Evolutionary conservation across 1,140 invertebrate species (phyloP), one percentile per base, ranked within the genome.

Genomic region (Pinna nobilis): DNA sequence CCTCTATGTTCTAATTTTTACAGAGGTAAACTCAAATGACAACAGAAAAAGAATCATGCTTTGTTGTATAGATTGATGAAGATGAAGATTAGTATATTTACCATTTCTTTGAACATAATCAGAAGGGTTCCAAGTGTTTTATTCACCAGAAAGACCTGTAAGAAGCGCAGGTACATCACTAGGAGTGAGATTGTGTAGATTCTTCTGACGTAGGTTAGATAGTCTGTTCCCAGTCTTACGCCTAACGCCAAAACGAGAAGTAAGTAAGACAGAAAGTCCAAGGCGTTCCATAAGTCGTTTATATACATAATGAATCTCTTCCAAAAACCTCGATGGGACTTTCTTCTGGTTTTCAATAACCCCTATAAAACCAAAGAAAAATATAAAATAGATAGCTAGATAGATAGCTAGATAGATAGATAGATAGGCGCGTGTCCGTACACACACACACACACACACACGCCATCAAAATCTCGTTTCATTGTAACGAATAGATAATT

Each of bases 81-180:
- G n/a, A n/a, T n/a, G n/a, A 2, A 7, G 2, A 47, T 47, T 7
- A 20, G 20, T 47, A 47, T n/a, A n/a, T n/a, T n/a, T 55, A 67
- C 65, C 23, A 51, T 53, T 50, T 67, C 65, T 30, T 67, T 67
- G 4, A 55, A 23, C 65, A 67, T 67, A 20, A 67, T 67, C 1
- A 67, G 15, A 1, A 37, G 53, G 6, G 50, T 30, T 20, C 65
- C 65, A 41, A 67, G 35, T 2, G 5, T 53, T 23, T 35, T 53
- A 18, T 13, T 23, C 23, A 67, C 57, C 13, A 67, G 39, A 18
- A 67, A 41, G 6, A 55, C 33, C 32, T 67, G 49, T 15, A 67
- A 30, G 47, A 55, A 55, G 1, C 65, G 28, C 51, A 67, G 37
- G 39, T 39, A 67, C 65, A 67, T 67, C 11, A 67, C 15, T 30